phyloP scores from a whole-genome alignment of 1,140 invertebrate genomes.

The Drosophila prosaltans region DNA sequence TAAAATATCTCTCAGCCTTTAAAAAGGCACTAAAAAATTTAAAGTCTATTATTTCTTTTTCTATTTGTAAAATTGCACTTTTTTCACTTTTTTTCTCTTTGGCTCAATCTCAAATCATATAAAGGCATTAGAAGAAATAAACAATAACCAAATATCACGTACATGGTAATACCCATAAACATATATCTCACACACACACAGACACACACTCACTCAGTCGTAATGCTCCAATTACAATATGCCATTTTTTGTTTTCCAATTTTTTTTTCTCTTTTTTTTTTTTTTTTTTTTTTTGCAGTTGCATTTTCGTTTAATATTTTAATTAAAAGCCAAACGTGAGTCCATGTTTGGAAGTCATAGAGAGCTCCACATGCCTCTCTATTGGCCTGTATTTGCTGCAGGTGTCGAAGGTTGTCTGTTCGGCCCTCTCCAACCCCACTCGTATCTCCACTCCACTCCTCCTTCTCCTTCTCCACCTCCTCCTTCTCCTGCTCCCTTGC shows the following conservation, averaged over 20 bases:
- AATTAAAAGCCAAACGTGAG: slow-evolving; percentile 77
- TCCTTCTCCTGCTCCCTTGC: neutral
- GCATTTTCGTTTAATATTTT: slow-evolving; percentile 81
- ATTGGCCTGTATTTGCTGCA: slow-evolving; percentile 51
- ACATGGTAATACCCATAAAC: neutral
- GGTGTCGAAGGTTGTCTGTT: slow-evolving; percentile 75
- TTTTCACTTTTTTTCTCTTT: no score
- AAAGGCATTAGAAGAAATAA: neutral
- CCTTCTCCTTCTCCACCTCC: no score
- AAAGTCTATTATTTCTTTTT: no score
- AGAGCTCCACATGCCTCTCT: slow-evolving; percentile 65
- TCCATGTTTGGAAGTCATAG: slow-evolving; percentile 44
- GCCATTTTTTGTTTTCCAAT: slow-evolving; percentile 18
- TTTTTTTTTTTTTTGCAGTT: slow-evolving; percentile 46
- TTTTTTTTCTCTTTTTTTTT: slow-evolving; percentile 32
- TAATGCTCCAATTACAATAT: slow-evolving; percentile 23
- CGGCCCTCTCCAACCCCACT: slow-evolving; percentile 10
- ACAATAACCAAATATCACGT: neutral
- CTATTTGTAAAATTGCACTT: no score
- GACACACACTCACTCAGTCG: neutral
- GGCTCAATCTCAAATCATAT: neutral
- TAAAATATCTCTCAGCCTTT: no score
- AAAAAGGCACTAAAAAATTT: no score
- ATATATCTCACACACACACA: neutral
- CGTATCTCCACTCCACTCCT: no score